Conservation (phyloP, 2,888 invertebrate genomes). For the Helleia helle region DNA sequence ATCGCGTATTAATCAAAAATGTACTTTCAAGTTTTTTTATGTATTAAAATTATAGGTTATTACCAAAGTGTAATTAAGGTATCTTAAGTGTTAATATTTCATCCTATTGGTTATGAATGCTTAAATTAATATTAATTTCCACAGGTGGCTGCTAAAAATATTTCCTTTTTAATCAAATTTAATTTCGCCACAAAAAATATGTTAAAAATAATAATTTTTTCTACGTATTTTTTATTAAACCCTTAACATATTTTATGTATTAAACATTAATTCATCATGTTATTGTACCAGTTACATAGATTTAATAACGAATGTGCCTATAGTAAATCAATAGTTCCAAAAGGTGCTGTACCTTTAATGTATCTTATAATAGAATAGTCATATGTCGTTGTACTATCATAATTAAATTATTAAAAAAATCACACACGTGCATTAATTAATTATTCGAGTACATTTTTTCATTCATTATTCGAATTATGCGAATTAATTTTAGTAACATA, state of each 20-base stretch:
- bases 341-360: conserved; percentile 43
- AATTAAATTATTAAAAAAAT: conserved; percentile 10
- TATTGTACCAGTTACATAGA: conserved; percentile 8
- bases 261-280: conserved; percentile 24
- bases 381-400: conserved; percentile 22
- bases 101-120: conserved; percentile 12
- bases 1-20: conserved; percentile 16
- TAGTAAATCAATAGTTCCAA: conserved; percentile 29
- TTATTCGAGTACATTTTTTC: too few relatives aligned
- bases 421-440: background rate
- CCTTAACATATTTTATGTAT: conserved; percentile 16
- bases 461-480: too few relatives aligned
- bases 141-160: background rate
- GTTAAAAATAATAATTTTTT: background rate
- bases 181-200: too few relatives aligned
- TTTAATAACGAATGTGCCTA: conserved; percentile 40
- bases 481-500: background rate
- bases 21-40: conserved; percentile 44
- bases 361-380: conserved; percentile 31
- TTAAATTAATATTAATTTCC: background rate
- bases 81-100: conserved; percentile 47
- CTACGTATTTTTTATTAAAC: conserved; percentile 9
- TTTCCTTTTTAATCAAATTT: background rate
- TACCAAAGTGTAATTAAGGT: conserved; percentile 72
- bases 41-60: conserved; percentile 56